Evolutionary conservation across 2,113 vertebrate genomes (phyloP).

Genomic region (Brienomyrus longianalis): DNA sequence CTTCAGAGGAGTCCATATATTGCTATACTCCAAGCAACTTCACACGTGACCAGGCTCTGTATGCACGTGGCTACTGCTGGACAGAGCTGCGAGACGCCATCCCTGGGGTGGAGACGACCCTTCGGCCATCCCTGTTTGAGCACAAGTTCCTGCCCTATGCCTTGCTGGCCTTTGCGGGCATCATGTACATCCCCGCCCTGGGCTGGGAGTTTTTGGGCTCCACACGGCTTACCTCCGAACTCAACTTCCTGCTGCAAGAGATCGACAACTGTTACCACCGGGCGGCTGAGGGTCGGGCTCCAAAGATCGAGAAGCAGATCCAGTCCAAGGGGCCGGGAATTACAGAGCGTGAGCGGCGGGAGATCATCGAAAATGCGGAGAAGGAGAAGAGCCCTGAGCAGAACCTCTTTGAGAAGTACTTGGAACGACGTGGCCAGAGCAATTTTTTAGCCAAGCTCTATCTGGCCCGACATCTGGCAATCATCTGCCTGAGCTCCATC

Average conservation of each 20-base stretch:
- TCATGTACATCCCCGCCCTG: conserved; percentile 95
- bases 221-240: conserved; percentile 94
- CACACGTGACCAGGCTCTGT: conserved; percentile 97
- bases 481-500: conserved; percentile 91
- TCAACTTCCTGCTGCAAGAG: conserved; percentile 98
- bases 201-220: conserved; percentile 96
- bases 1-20: conserved; percentile 96
- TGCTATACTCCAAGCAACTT: conserved; percentile 99
- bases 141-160: conserved; percentile 98
- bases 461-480: conserved; percentile 83
- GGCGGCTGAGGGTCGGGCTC: conserved; percentile 90
- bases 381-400: conserved; percentile 98
- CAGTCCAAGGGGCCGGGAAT: conserved; percentile 96
- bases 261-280: conserved; percentile 99
- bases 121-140: conserved; percentile 89
- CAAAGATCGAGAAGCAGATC: conserved; percentile 99
- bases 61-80: conserved; percentile 98
- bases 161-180: conserved; percentile 90
- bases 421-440: conserved; percentile 90
- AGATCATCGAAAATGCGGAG: conserved; percentile 97
- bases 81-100: conserved; percentile 93
- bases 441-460: conserved; percentile 97
- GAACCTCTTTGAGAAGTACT: conserved; percentile 96
- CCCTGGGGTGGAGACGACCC: conserved; percentile 78
- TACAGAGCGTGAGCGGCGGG: conserved; percentile 83